A percentile compares a stretch with the other conserved stretches of the same genome.
phyloP scores from a whole-genome alignment of 2,888 invertebrate genomes.

The Ornithoptera priamus region DNA sequence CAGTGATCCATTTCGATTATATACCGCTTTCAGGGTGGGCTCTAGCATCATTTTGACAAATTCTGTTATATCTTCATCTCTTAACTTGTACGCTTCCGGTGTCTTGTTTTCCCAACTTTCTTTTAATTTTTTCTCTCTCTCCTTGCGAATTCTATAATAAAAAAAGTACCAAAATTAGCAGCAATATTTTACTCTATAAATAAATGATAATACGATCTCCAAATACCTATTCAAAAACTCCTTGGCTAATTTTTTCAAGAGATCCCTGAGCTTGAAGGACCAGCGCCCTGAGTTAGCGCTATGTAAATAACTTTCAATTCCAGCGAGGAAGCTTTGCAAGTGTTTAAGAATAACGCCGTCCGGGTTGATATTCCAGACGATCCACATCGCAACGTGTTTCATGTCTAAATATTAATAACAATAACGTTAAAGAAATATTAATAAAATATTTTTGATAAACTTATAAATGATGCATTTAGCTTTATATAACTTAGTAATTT shows the following conservation, averaged over 20 bases:
- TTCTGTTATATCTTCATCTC: conserved; percentile 88
- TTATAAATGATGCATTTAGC: too few species aligned
- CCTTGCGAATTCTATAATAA: conserved; percentile 79
- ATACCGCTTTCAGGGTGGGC: conserved; percentile 88
- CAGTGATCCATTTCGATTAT: conserved; percentile 83
- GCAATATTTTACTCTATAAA: neutral
- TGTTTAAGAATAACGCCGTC: conserved; percentile 85
- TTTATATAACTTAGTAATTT: too few species aligned
- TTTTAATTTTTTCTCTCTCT: conserved; percentile 79
- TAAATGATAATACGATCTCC: neutral
- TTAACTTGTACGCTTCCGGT: conserved; percentile 85
- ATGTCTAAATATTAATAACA: conserved; percentile 47
- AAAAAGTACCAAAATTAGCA: conserved; percentile 24
- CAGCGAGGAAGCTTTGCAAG: conserved; percentile 88
- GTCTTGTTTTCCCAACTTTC: conserved; percentile 85
- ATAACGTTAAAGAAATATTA: conserved; percentile 13
- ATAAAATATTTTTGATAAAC: neutral
- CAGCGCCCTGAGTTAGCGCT: conserved; percentile 93
- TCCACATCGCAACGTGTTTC: conserved; percentile 79
- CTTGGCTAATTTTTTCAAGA: conserved; percentile 84
- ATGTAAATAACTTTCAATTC: conserved; percentile 92
- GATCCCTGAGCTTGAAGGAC: conserved; percentile 83
- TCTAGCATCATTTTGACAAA: conserved; percentile 89
- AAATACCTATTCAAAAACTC: conserved; percentile 81
- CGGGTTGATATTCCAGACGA: conserved; percentile 83